Base-by-base conservation (phyloP, 2,888 invertebrate species). In the Boloria selene region DNA sequence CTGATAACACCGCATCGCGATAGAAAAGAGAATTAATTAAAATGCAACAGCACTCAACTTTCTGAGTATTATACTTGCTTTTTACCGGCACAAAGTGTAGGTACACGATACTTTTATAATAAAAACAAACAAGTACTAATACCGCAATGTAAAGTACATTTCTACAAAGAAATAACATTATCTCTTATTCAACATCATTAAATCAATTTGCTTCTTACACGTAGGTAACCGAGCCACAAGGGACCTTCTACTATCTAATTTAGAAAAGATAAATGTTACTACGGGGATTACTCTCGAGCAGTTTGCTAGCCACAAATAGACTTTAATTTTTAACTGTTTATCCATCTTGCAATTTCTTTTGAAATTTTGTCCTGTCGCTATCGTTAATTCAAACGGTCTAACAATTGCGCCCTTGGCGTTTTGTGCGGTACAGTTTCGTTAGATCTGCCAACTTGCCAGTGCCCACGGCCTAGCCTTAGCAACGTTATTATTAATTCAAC, bases 11-110 rank as follows among this genome's bases (percentile, higher is more conserved):
- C 82, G 82, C 85, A 90, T 88, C 87, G 85, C 83, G 88, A 90
- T 91, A 90, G 89, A 90, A 90, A 89, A 89, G 88, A 84, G 86
- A 90, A 91, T 91, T 91, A 90, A 92, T 91, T 92, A 91, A 91
- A 90, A 90, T 89, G 87, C 90, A 90, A 85, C 87, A 89, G 83
- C 88, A 88, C 88, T 87, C 88, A 85, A 86, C 83, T 84, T 85
- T 83, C 84, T 75, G 79, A 82, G 83, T 84, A 87, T 85, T 86
- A 85, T 83, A 82, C 79, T 78, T 64, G 64, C 66, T 71, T 73
- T 73, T 73, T 73, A 66, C 63, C 51, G 67, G 58, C 70, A 73
- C 72, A 75, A 73, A 75, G 75, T 76, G 75, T 76, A 77, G 76
- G 75, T 75, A 77, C 75, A 80, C 77, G 73, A 79, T 80, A 80